These are phyloP conservation scores for Stomorhina lunata DNA, from an alignment of 2,888 invertebrate species.

Conservation along the genomic window DNA sequence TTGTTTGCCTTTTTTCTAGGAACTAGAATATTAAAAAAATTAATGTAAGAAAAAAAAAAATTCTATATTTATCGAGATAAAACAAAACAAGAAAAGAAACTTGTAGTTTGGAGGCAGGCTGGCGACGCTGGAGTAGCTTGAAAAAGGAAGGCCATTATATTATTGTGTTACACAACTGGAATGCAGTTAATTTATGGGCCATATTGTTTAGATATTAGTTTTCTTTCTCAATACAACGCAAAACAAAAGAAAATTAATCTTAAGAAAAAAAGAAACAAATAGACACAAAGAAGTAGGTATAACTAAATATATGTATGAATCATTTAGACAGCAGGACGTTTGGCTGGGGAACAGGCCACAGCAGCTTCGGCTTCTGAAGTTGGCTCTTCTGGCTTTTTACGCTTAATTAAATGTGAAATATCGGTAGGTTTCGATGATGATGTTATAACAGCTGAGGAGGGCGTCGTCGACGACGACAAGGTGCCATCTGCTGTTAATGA, in stretches of 20 bases:
- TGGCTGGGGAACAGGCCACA: slow-evolving; percentile 81
- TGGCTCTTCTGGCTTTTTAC: slow-evolving; percentile 85
- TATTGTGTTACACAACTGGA: slow-evolving; percentile 56
- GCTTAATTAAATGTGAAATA: slow-evolving; percentile 90
- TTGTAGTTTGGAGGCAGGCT: neutral
- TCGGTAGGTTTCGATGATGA: slow-evolving; percentile 84
- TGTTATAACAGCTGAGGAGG: slow-evolving; percentile 74
- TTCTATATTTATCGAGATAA: slow-evolving; percentile 12
- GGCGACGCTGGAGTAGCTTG: neutral
- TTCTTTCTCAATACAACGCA: slow-evolving; percentile 34
- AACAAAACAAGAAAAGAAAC: neutral
- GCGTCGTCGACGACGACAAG: slow-evolving; percentile 61
- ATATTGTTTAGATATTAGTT: slow-evolving; percentile 41
- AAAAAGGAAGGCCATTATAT: slow-evolving; percentile 22
- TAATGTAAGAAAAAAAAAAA: neutral
- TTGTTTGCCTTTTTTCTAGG: no score
- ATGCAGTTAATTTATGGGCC: slow-evolving; percentile 58
- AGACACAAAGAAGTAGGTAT: slow-evolving; percentile 7
- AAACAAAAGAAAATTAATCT: slow-evolving; percentile 32
- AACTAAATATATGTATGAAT: no score
- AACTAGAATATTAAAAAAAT: neutral
- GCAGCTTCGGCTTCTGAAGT: slow-evolving; percentile 78
- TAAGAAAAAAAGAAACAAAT: neutral
- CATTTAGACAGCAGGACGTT: slow-evolving; percentile 81
- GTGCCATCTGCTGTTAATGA: slow-evolving; percentile 68